These are phyloP conservation scores for Bombus fervidus DNA, from an alignment of 1,140 invertebrate species.

Conservation along the genomic window DNA sequence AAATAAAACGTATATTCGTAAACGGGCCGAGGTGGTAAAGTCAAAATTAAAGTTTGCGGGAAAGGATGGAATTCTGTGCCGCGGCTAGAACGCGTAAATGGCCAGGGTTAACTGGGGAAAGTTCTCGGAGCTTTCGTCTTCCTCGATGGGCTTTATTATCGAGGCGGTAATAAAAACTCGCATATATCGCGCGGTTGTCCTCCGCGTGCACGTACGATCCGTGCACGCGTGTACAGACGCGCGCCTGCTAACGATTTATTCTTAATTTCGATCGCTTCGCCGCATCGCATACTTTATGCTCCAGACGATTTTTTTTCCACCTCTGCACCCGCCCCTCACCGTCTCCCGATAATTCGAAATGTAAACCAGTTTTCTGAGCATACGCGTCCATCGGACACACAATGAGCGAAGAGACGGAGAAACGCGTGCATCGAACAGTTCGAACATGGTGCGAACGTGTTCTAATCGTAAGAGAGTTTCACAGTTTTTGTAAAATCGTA, in stretches of 20 bases:
- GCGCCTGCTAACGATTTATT: constrained; percentile 60
- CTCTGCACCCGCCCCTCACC: constrained; percentile 45
- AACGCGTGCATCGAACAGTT: background rate
- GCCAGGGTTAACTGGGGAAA: constrained; percentile 60
- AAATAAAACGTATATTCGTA: background rate
- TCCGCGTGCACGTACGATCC: constrained; percentile 11
- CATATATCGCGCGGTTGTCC: constrained; percentile 13
- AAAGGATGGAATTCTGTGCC: constrained; percentile 18
- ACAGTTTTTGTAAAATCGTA: too few relatives aligned
- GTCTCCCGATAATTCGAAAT: constrained; percentile 65
- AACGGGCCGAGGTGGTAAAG: background rate
- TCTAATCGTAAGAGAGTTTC: background rate
- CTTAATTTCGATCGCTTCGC: constrained; percentile 56
- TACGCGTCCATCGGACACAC: constrained; percentile 21
- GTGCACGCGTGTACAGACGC: constrained; percentile 4
- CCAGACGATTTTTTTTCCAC: constrained; percentile 60
- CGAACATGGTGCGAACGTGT: background rate
- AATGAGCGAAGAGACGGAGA: constrained; percentile 21
- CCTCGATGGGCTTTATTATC: constrained; percentile 58
- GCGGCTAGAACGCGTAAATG: constrained; percentile 8
- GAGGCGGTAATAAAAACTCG: constrained; percentile 57
- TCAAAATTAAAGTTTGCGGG: constrained; percentile 13
- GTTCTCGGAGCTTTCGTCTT: constrained; percentile 57
- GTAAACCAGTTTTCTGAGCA: constrained; percentile 63
- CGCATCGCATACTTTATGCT: constrained; percentile 58